Conservation (phyloP, 2,797 vertebrate genomes). For the Catharus ustulatus region DNA sequence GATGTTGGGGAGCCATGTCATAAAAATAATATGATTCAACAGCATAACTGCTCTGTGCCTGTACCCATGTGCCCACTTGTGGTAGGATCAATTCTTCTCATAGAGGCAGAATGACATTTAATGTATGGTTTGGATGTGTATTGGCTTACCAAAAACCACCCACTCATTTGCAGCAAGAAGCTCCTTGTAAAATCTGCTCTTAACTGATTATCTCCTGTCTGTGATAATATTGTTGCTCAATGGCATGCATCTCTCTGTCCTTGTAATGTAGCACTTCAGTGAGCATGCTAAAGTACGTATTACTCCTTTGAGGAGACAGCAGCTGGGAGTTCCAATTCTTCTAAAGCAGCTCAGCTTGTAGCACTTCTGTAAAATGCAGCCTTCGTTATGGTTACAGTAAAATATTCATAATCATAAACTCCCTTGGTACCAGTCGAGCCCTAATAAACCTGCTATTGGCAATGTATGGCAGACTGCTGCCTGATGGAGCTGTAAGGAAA, state of each 20-base stretch:
- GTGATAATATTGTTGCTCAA: neutral
- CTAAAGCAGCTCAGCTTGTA: slow-evolving; percentile 36
- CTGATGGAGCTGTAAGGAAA: slow-evolving; percentile 7
- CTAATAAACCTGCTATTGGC: slow-evolving; percentile 35
- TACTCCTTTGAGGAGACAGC: slow-evolving; percentile 36
- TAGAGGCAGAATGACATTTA: neutral
- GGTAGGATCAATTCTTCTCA: neutral
- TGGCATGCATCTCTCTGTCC: slow-evolving; percentile 17
- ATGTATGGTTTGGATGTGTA: neutral
- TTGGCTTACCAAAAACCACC: slow-evolving; percentile 2
- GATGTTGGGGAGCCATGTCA: neutral
- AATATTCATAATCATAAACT: slow-evolving; percentile 52
- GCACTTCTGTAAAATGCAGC: slow-evolving; percentile 34
- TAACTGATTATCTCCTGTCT: slow-evolving; percentile 4
- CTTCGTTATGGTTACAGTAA: slow-evolving; percentile 21
- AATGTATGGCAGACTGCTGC: slow-evolving; percentile 10
- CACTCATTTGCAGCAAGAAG: neutral
- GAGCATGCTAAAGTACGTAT: slow-evolving; percentile 31
- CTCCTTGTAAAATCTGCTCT: slow-evolving; percentile 12
- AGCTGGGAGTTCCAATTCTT: slow-evolving; percentile 38
- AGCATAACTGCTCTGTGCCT: neutral
- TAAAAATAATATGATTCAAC: neutral
- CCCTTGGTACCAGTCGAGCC: slow-evolving; percentile 3
- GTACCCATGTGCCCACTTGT: neutral
- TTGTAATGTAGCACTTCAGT: slow-evolving; percentile 48